Evolutionary conservation across 2,888 invertebrate genomes (phyloP), one percentile per base, ranked within the genome.

Genomic region (Crepidodera aurea): DNA sequence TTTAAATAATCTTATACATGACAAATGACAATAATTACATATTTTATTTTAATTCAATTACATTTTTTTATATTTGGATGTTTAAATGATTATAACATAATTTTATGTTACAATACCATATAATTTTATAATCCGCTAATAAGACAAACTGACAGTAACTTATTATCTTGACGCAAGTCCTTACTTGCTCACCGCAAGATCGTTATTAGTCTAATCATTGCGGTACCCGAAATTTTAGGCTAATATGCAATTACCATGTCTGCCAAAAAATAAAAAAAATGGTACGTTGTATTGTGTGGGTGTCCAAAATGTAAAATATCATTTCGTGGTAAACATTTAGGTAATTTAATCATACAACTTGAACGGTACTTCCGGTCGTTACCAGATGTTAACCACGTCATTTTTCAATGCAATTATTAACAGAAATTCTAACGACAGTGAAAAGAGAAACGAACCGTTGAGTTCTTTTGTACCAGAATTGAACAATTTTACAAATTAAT

Each of bases 301-400:
- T 56, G 32, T 34, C 25, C 15, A 22, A 34, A 22, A 37, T 54
- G 42, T 27, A 42, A 55, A 65, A 55, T 44, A 62, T 44, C 54
- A 55, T 72, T 76, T 75, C 27, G 76, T 71, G 73, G 75, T 73
- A 69, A 73, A 74, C 72, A 74, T 78, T 78, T 78, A 77, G 74
- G 73, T 74, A 77, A 77, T 77, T 77, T 78, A 77, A 78, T 78
- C 76, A 74, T 75, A 73, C 72, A 66, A 70, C 74, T 72, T 79
- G 78, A 79, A 78, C 78, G 76, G 70, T 72, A 76, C 73, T 76
- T 79, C 79, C 78, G 74, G 77, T 75, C 70, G 75, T 78, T 77
- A 77, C 71, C 70, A 70, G 75, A 74, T 75, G 74, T 77, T 73
- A 76, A 78, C 75, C 77, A 76, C 77, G 75, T 77, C 77, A 79